Evolutionary conservation across 1,140 invertebrate genomes (phyloP).

Genomic region (Propsilocerus akamusi): DNA sequence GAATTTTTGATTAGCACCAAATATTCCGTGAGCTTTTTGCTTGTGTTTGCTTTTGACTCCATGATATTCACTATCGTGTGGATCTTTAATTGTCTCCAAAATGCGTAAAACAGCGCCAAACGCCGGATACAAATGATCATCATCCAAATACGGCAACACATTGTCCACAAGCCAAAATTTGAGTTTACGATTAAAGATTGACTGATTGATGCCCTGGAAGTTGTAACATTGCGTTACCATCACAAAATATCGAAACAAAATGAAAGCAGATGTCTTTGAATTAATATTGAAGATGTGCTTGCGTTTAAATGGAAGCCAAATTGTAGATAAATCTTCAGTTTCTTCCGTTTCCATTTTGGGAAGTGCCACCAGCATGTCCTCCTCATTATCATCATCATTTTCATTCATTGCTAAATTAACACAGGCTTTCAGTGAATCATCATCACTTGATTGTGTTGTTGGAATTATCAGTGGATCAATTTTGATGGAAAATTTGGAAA

Average conservation of each 20-base stretch:
- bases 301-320: constrained; percentile 17
- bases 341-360: constrained; percentile 15
- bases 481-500: constrained; percentile 8
- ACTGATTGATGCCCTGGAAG: constrained; percentile 12
- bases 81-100: constrained; percentile 9
- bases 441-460: not conserved
- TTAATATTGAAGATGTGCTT: constrained; percentile 18
- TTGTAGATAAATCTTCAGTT: constrained; percentile 13
- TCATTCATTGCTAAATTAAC: not conserved
- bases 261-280: constrained; percentile 11
- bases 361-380: constrained; percentile 15
- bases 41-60: not conserved
- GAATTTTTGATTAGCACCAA: not conserved
- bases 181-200: constrained; percentile 13
- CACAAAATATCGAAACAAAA: constrained; percentile 17
- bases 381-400: not conserved
- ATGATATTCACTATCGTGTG: not conserved
- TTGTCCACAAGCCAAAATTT: constrained; percentile 16
- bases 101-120: constrained; percentile 17
- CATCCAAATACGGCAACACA: constrained; percentile 14
- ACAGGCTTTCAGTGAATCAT: constrained; percentile 2
- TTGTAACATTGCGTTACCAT: constrained; percentile 14
- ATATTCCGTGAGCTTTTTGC: not conserved
- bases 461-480: constrained; percentile 3
- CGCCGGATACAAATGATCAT: constrained; percentile 20